These are phyloP conservation scores for Nanger granti DNA, from an alignment of 2,113 vertebrate genomes.

Conservation along the genomic window DNA sequence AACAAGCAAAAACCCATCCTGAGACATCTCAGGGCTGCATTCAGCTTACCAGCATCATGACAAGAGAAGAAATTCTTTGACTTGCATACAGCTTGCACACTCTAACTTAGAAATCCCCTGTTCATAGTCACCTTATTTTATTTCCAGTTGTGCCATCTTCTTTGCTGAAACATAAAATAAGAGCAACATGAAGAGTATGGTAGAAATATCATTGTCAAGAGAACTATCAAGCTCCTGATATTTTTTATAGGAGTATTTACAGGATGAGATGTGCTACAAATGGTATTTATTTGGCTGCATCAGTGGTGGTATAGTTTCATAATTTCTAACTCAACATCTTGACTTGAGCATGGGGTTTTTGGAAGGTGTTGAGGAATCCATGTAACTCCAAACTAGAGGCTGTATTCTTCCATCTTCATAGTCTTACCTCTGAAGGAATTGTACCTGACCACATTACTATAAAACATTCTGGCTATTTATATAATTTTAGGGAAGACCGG, in stretches of 20 bases:
- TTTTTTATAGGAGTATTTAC: constrained; percentile 32
- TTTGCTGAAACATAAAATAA: constrained; percentile 49
- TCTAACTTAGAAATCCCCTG: constrained; percentile 45
- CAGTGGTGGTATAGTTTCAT: constrained; percentile 27
- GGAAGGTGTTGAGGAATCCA: constrained; percentile 39
- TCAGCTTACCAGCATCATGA: constrained; percentile 61
- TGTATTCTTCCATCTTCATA: constrained; percentile 44
- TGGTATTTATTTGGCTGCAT: constrained; percentile 20
- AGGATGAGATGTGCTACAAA: constrained; percentile 24
- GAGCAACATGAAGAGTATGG: constrained; percentile 19
- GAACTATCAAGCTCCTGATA: constrained; percentile 31
- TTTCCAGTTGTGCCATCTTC: constrained; percentile 41
- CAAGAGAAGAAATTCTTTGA: constrained; percentile 54
- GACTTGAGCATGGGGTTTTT: background rate
- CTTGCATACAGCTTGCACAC: constrained; percentile 57
- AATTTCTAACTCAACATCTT: constrained; percentile 53
- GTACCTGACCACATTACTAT: constrained; percentile 40
- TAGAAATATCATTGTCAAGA: constrained; percentile 40
- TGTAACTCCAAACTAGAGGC: constrained; percentile 45
- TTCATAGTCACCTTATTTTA: constrained; percentile 36
- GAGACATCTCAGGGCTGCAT: constrained; percentile 63
- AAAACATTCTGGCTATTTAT: constrained; percentile 58
- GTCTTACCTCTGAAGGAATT: constrained; percentile 38
- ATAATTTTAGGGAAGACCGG: constrained; percentile 59
- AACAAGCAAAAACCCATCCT: constrained; percentile 73